Base-by-base conservation (phyloP, 2,113 vertebrate genomes). In the Campylomormyrus numenius region DNA sequence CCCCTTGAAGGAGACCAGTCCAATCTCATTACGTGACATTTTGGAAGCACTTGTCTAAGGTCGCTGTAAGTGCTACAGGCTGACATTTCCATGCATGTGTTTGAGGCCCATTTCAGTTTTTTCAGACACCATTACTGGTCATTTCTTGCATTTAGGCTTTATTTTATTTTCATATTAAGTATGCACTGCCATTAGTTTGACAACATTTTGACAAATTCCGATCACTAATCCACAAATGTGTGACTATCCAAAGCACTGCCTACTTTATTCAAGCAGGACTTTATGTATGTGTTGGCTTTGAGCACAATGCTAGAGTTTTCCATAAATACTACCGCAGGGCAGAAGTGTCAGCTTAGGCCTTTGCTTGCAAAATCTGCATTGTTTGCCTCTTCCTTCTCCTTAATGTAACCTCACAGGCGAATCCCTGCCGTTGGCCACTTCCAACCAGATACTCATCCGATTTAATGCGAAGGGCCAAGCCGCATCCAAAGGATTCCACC, bases 361-460 rank as follows among this genome's bases (percentile, higher is more conserved):
- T 17, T 3, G 42, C n/a, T n/a, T 2, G 15, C n/a, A 31, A 49
- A 27, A 27, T 46, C 11, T 31, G 45, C 42, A 15, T 90, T 46
- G 90, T 27, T 39, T 88, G 77, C 21, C 86, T 91, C 1, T 85
- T 39, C 56, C 39, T 88, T 11, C 56, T 19, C 27, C 53, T 46
- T 35, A 74, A 21, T 89, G 10, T 85, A 8, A 87, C 85, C 92
- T 92, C 62, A 62, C 92, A 99, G 98, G 98, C 89, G 98, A 99
- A 95, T 99, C 98, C 0, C 93, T 99, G 90, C 98, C 98, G 0
- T 91, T 99, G 91, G 98, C 98, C 87, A 98, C 98, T 80, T 97
- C 98, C 95, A 99, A 99, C 96, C 97, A 99, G 95, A 96, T 99
- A 92, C 96, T 99, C 87, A 97, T 99, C 92, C 97, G 97, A 89